Percentiles rank a stretch among this genome's conserved stretches.
phyloP scores from a whole-genome alignment of 2,888 invertebrate genomes.

The Imbricaverruca yamaguchii region DNA sequence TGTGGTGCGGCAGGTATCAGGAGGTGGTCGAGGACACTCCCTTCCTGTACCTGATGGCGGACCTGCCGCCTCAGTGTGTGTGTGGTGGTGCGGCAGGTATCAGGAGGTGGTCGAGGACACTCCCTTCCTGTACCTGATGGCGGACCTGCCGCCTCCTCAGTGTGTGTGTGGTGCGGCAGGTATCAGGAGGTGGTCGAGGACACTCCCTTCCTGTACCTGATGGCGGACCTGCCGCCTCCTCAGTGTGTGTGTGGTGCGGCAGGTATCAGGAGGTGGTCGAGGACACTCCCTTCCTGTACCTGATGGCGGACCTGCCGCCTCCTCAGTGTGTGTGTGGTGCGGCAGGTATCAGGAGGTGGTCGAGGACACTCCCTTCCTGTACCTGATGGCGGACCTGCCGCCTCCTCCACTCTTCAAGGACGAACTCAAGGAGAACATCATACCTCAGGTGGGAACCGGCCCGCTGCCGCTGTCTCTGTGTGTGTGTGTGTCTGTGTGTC shows the following conservation, averaged over 20 bases:
- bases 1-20: conserved; percentile 76
- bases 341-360: conserved; percentile 80
- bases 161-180: conserved; percentile 62
- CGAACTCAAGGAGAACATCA: conserved; percentile 95
- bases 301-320: conserved; percentile 95
- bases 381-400: conserved; percentile 94
- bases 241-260: conserved; percentile 59
- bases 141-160: conserved; percentile 95
- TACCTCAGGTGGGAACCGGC: conserved; percentile 68
- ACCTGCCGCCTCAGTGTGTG: conserved; percentile 83
- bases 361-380: conserved; percentile 88
- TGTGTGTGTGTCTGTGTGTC: background rate
- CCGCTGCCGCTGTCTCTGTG: background rate
- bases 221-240: conserved; percentile 94
- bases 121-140: conserved; percentile 92
- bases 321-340: conserved; percentile 63
- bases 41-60: conserved; percentile 93
- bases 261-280: conserved; percentile 82
- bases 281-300: conserved; percentile 87
- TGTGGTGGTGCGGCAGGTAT: conserved; percentile 73
- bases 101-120: conserved; percentile 78
- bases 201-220: conserved; percentile 90
- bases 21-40: conserved; percentile 83
- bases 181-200: conserved; percentile 81
- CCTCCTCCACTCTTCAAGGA: conserved; percentile 96